phyloP scores from a whole-genome alignment of 2,888 invertebrate species.

The Taphrorychus bicolor region DNA sequence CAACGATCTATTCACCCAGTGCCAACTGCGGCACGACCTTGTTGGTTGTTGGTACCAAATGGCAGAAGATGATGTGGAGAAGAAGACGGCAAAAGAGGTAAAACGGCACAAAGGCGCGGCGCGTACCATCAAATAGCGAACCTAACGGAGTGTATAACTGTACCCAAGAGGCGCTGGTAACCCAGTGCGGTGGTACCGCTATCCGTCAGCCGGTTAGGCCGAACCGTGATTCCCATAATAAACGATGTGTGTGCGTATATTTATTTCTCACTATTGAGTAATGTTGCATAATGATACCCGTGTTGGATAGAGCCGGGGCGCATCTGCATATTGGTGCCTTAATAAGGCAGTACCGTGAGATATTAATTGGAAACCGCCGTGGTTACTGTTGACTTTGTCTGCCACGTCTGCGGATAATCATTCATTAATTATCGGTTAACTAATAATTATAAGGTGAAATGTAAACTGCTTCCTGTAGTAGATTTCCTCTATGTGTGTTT shows the following conservation, averaged over 20 bases:
- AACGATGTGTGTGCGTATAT: constrained; percentile 15
- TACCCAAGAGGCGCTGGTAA: constrained; percentile 48
- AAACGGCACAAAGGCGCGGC: constrained; percentile 35
- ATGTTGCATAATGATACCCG: constrained; percentile 24
- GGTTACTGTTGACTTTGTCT: not conserved
- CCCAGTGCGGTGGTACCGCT: constrained; percentile 51
- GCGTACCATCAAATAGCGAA: constrained; percentile 32
- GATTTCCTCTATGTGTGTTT: not conserved
- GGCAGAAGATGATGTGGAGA: constrained; percentile 9
- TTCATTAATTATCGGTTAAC: not conserved
- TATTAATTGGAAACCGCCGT: not conserved
- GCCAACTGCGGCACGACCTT: constrained; percentile 12
- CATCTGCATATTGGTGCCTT: constrained; percentile 22
- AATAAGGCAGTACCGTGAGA: constrained; percentile 11
- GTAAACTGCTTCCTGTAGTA: not conserved
- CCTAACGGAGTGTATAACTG: constrained; percentile 46
- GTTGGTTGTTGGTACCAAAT: not conserved
- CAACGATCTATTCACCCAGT: constrained; percentile 12
- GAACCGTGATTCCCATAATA: constrained; percentile 37
- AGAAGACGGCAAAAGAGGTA: constrained; percentile 20
- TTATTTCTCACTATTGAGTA: constrained; percentile 31
- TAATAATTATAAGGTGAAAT: not conserved
- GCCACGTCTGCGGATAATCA: not conserved
- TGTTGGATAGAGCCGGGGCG: constrained; percentile 1
- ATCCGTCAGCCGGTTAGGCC: constrained; percentile 38